A percentile compares a stretch with the other conserved stretches of the same genome.
phyloP scores from a whole-genome alignment of 2,797 vertebrate genomes.

The Amblyopsis hoosieri region DNA sequence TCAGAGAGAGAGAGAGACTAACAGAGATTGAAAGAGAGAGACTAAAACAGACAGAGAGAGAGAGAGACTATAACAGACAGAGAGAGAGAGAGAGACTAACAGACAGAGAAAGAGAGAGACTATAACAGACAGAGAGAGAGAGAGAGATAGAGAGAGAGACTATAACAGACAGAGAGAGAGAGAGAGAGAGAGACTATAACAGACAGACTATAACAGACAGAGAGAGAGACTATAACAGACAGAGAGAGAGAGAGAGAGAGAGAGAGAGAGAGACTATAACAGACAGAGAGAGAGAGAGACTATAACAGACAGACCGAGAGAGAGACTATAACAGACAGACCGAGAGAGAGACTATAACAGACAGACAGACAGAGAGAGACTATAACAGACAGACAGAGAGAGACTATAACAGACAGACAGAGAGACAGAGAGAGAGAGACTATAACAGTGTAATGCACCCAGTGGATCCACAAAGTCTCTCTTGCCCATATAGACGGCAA shows the following conservation, averaged over 20 bases:
- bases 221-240: too few species aligned
- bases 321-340: background rate
- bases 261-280: too few species aligned
- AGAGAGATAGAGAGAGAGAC: too few species aligned
- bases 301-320: background rate
- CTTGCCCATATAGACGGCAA: constrained; percentile 88
- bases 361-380: background rate
- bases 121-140: too few species aligned
- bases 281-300: background rate
- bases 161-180: background rate
- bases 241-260: background rate
- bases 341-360: background rate
- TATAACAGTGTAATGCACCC: constrained; percentile 76
- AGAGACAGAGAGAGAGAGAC: background rate
- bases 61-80: background rate
- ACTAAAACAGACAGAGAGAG: constrained; percentile 11
- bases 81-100: constrained; percentile 6
- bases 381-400: background rate
- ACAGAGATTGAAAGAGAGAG: too few species aligned
- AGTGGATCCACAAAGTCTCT: constrained; percentile 87
- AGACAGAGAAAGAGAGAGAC: background rate
- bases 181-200: too few species aligned
- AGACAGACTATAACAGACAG: too few species aligned
- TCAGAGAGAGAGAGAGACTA: too few species aligned
- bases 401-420: background rate